Conservation (phyloP, 2,113 vertebrate species). For the Notiomystis cincta region DNA sequence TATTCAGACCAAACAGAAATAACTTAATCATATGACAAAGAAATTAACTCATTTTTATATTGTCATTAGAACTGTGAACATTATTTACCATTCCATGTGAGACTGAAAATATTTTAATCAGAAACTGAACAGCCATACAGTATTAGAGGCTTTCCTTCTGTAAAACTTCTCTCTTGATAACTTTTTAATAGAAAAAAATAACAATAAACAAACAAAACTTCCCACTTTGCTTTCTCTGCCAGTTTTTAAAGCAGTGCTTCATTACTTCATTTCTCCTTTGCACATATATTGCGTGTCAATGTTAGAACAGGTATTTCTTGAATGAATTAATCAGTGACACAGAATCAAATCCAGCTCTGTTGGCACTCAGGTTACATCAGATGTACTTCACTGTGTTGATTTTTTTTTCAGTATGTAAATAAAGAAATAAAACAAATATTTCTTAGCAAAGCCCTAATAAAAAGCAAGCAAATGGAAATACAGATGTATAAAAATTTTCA, state of each 20-base stretch:
- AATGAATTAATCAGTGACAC: background rate
- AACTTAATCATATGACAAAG: background rate
- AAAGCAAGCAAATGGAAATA: background rate
- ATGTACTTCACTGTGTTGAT: background rate
- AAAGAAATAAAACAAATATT: background rate
- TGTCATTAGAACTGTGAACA: background rate
- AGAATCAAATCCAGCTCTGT: slow-evolving; percentile 5
- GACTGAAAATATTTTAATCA: background rate
- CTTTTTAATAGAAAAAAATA: background rate
- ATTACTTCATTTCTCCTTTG: background rate
- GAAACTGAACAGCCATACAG: background rate
- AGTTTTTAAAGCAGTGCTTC: background rate
- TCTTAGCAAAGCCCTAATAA: slow-evolving; percentile 45
- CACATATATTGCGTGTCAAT: background rate
- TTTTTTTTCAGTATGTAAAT: background rate
- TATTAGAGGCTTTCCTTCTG: background rate
- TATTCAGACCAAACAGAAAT: background rate
- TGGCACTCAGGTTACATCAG: background rate
- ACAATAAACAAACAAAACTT: background rate
- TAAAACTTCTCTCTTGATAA: background rate
- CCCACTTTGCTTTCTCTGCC: background rate
- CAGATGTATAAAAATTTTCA: slow-evolving; percentile 38
- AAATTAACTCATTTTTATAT: background rate
- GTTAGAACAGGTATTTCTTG: background rate
- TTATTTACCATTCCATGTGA: background rate